Conservation (phyloP, 1,140 invertebrate species). For the Ceratitis capitata region DNA sequence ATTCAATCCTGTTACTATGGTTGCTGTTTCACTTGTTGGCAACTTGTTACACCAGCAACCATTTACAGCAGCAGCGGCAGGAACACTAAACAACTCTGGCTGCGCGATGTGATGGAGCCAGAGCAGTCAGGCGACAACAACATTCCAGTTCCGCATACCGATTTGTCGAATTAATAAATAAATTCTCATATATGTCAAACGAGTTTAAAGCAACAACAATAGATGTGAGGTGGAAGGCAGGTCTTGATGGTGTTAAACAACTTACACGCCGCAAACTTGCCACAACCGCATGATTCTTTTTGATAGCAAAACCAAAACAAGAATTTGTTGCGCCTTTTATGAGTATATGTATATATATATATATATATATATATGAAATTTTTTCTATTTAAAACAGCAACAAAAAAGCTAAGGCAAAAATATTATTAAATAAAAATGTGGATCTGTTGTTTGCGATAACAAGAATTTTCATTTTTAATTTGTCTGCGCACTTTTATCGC, state of each 20-base stretch:
- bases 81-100: no score
- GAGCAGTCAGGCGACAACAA: not conserved
- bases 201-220: not conserved
- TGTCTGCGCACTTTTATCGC: slow-evolving; percentile 12
- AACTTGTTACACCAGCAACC: slow-evolving; percentile 1
- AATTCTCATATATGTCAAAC: slow-evolving; percentile 30
- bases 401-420: no score
- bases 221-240: not conserved
- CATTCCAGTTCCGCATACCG: slow-evolving; percentile 25
- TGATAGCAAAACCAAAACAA: not conserved
- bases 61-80: not conserved
- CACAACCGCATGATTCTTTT: not conserved
- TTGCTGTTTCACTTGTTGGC: not conserved
- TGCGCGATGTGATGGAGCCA: no score
- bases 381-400: no score
- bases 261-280: not conserved
- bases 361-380: not conserved
- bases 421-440: not conserved
- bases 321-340: not conserved
- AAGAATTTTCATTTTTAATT: slow-evolving; percentile 33
- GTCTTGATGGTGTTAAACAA: not conserved
- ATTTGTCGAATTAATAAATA: slow-evolving; percentile 31
- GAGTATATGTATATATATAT: no score
- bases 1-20: not conserved
- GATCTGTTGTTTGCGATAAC: not conserved